Evolutionary conservation across 2,888 invertebrate species (phyloP), one percentile per base, ranked within the genome.

Genomic region (Drosophila paramelanica): DNA sequence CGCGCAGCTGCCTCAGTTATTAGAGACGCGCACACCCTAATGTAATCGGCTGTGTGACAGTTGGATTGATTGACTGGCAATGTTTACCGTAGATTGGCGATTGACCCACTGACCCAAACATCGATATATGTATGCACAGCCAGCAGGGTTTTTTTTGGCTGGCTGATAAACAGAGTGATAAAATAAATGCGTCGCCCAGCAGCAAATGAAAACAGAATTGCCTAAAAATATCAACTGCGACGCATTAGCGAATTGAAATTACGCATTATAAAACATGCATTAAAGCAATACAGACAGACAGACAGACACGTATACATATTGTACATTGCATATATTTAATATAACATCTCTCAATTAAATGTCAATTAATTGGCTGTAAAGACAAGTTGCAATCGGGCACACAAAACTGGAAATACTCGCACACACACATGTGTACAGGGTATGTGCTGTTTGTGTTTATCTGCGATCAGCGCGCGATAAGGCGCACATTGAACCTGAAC

Each of bases 81-180:
- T 46, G 43, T 56, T 58, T 46, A 31, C 13, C 47, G 60, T 38
- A 72, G 45, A 65, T 57, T 52, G 59, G 10, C 38, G 57, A 27
- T 51, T 88, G 83, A 73, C 87, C 69, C 46, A 58, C 43, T 74
- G 55, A 33, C 68, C 67, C 41, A 64, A 36, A 13, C 36, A 36
- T 11, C n/a, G n/a, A 27, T 33, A 49, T 3, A 17, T 25, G 23
- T 33, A 38, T 33, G 38, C 27, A 47, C 6, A 33, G 31, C 38
- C 8, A 42, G 23, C 14, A 36, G 43, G 6, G 17, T 11, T 31
- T 11, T 31, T n/a, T 64, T 17, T 17, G 17, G n/a, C 3, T 20
- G 20, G 20, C 51, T 79, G 72, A 85, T 85, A 85, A 81, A 79
- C 72, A 85, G 76, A 71, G 72, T 72, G 80, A 89, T 89, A 79